Evolutionary conservation across 2,797 vertebrate genomes (phyloP).

Genomic region (Mormyrops attenuatus): DNA sequence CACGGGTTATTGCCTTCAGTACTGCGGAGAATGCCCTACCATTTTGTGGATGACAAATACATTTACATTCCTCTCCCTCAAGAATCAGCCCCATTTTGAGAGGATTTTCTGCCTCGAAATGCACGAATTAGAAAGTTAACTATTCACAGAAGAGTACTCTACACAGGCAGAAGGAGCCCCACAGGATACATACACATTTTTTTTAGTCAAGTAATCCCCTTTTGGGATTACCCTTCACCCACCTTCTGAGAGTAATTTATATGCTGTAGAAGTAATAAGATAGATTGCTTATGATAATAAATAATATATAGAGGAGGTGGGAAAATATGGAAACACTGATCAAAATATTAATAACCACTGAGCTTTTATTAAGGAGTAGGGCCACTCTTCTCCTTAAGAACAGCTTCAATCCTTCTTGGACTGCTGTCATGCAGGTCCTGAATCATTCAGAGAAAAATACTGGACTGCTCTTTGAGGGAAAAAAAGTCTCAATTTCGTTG

Average conservation of each 20-base stretch:
- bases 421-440: neutral
- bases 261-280: neutral
- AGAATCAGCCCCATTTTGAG: neutral
- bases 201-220: neutral
- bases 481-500: neutral
- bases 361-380: neutral
- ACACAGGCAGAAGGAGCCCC: neutral
- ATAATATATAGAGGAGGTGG: neutral
- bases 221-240: neutral
- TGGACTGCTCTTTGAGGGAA: neutral
- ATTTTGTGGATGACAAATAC: neutral
- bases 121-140: neutral
- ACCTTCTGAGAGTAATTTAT: neutral
- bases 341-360: neutral
- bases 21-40: neutral
- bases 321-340: neutral
- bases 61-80: neutral
- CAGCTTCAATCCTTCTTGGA: neutral
- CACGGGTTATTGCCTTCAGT: neutral
- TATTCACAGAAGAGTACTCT: neutral
- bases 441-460: neutral
- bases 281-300: neutral
- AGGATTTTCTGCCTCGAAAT: conserved; percentile 1
- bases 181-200: neutral
- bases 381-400: neutral